Evolutionary conservation across 2,113 vertebrate species (phyloP), one percentile per base, ranked within the genome.

Genomic region (Corythornis vintsioides): DNA sequence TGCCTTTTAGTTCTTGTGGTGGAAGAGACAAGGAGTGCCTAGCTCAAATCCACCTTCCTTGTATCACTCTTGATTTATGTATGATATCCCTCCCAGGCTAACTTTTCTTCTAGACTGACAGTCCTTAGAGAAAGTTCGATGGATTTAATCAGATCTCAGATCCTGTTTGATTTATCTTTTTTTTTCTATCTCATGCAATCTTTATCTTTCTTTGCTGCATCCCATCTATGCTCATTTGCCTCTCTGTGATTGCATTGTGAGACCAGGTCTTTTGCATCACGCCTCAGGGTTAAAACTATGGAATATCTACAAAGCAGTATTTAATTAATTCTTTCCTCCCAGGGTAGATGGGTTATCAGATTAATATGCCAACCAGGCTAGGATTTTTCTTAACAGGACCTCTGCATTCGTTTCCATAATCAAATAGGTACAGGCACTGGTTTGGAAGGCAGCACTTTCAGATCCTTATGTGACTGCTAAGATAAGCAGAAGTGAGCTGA

Each of bases 341-440:
- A 1, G 7, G 19, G 29, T 20, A 75, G 31, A 47, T 38, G 24
- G 8, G 9, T 81, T 83, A 61, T 33, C 15, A 22, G 3, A 50
- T 84, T 75, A 84, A 59, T 55, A 84, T 79, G 65, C 73, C 40
- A 87, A 66, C 29, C 57, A 86, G 67, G 48, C 21, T 66, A 43
- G 13, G 38, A 29, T 59, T 65, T 92, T 89, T 89, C 60, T 31
- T 40, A 72, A 35, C 31, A 13, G 55, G n/a, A 72, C 50, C 8
- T 90, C 57, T 83, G 61, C 43, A 57, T 83, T 60, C 8, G 69
- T 92, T 90, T 93, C 57, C 80, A 73, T 95, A 94, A 89, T 89
- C 80, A 82, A 65, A 90, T 47, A 73, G 77, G 92, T 79, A 31
- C n/a, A 79, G 38, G 50, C 80, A 70, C 8, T 66, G 22, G 28